Conservation (phyloP, 2,888 invertebrate genomes). For the Acheta domesticus region DNA sequence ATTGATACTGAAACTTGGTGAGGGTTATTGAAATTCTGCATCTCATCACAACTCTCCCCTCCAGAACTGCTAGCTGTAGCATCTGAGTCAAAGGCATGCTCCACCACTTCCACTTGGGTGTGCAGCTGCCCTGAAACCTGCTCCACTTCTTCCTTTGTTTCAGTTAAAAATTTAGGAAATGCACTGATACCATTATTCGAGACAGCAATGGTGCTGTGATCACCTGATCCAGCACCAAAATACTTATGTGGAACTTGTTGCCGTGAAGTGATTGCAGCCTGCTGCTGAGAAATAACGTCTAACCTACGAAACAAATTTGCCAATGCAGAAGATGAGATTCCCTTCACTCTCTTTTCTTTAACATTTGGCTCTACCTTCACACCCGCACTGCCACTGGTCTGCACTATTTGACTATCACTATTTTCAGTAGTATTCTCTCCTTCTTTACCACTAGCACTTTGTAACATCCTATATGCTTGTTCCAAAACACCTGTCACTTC, state of each 20-base stretch:
- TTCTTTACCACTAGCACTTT: constrained; percentile 26
- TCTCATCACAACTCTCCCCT: constrained; percentile 90
- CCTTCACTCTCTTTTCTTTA: constrained; percentile 41
- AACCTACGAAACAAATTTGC: constrained; percentile 56
- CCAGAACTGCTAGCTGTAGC: constrained; percentile 92
- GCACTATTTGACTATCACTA: constrained; percentile 11
- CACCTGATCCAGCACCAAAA: constrained; percentile 55
- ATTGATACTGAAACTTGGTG: constrained; percentile 69
- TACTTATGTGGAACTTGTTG: constrained; percentile 48
- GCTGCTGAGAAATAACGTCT: constrained; percentile 50
- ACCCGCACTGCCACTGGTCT: constrained; percentile 5
- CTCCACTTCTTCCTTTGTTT: constrained; percentile 42
- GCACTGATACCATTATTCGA: constrained; percentile 26
- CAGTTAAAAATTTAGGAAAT: constrained; percentile 34
- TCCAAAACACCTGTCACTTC: constrained; percentile 76
- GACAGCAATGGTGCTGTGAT: constrained; percentile 34
- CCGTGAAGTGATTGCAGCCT: constrained; percentile 46
- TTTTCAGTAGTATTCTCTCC: background rate
- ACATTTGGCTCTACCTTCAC: constrained; percentile 22
- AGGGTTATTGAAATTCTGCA: constrained; percentile 73
- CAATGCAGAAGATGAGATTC: constrained; percentile 53
- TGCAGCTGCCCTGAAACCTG: constrained; percentile 69
- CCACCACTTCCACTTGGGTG: constrained; percentile 69
- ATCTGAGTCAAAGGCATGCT: constrained; percentile 81
- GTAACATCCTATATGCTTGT: constrained; percentile 55